Evolutionary conservation across 1,140 invertebrate genomes (phyloP).

Genomic region (Hypothenemus hampei): DNA sequence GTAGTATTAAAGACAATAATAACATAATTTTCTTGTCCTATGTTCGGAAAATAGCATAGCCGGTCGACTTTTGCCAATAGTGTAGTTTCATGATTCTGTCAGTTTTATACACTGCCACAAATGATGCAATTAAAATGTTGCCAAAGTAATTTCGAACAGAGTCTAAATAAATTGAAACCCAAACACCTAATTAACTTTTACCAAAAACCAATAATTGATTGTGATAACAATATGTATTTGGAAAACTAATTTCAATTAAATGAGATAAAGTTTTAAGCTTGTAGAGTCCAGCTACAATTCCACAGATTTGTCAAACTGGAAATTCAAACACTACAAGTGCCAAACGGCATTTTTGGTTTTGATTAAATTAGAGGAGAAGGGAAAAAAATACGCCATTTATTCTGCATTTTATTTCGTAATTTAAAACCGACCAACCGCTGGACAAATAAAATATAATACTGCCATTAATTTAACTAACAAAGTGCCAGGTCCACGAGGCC

Average conservation of each 20-base stretch:
- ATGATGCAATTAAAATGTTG: no score
- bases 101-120: no score
- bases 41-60: no score
- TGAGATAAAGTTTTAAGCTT: no score
- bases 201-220: background rate
- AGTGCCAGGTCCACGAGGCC: slow-evolving; percentile 27
- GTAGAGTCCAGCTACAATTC: no score
- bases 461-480: slow-evolving; percentile 31
- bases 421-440: slow-evolving; percentile 28
- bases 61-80: no score
- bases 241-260: background rate
- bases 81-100: no score
- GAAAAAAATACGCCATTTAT: slow-evolving; percentile 23
- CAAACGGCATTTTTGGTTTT: slow-evolving; percentile 7
- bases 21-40: no score
- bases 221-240: background rate
- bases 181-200: background rate
- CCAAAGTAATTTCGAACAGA: no score
- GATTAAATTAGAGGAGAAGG: slow-evolving; percentile 26
- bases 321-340: no score
- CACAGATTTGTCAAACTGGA: no score
- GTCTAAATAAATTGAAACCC: background rate
- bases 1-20: no score
- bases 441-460: slow-evolving; percentile 31
- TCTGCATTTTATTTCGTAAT: slow-evolving; percentile 26